These are phyloP conservation scores for Henicopernis longicauda DNA, from an alignment of 2,113 vertebrate genomes.

Conservation along the genomic window DNA sequence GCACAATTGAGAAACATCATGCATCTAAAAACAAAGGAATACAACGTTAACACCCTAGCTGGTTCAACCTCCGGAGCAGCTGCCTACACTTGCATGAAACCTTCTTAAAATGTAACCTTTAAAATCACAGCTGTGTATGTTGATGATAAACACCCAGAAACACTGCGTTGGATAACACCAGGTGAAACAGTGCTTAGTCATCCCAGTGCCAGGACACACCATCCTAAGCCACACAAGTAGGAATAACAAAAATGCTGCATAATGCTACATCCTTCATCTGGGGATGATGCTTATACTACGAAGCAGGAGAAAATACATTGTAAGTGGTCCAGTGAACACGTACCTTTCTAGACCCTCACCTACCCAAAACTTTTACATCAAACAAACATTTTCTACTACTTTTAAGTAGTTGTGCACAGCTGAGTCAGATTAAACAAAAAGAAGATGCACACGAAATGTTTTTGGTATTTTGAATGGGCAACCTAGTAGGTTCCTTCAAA, in stretches of 20 bases:
- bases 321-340: neutral
- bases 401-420: neutral
- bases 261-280: neutral
- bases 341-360: neutral
- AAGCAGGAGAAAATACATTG: neutral
- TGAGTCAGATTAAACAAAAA: neutral
- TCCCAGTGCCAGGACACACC: neutral
- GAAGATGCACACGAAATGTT: neutral
- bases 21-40: neutral
- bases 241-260: neutral
- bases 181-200: neutral
- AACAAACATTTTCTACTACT: neutral
- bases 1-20: rapidly evolving
- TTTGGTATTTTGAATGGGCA: neutral
- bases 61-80: neutral
- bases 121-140: rapidly evolving
- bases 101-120: neutral
- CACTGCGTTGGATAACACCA: neutral
- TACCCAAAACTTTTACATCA: neutral
- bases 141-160: neutral
- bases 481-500: neutral
- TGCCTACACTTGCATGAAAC: neutral
- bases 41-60: neutral
- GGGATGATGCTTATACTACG: neutral
- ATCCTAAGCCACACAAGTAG: neutral